Conservation (phyloP, 1,140 invertebrate species). For the Agraylea sexmaculata region DNA sequence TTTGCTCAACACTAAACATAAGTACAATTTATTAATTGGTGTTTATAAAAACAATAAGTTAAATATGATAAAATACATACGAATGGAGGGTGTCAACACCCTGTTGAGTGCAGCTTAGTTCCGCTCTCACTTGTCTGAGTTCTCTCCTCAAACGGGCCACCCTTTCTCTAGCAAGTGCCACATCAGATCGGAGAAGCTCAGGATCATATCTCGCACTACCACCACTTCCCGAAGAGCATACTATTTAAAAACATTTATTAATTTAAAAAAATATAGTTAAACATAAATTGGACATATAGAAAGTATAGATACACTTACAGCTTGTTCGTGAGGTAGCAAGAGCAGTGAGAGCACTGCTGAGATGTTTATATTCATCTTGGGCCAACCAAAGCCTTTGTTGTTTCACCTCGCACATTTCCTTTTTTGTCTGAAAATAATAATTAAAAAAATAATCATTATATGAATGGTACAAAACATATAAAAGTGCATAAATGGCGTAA, state of each 20-base stretch:
- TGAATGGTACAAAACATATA: too few relatives aligned
- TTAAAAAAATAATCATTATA: slow-evolving; percentile 22
- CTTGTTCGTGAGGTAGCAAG: slow-evolving; percentile 73
- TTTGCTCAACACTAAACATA: slow-evolving; percentile 74
- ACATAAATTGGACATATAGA: background rate
- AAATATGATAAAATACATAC: slow-evolving; percentile 41
- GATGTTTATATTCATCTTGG: slow-evolving; percentile 91
- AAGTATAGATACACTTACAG: slow-evolving; percentile 49
- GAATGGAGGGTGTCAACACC: slow-evolving; percentile 84
- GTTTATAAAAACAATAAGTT: slow-evolving; percentile 3
- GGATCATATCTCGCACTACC: slow-evolving; percentile 89
- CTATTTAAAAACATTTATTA: slow-evolving; percentile 38
- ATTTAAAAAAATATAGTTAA: background rate
- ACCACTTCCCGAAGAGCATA: slow-evolving; percentile 82
- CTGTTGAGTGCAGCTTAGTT: slow-evolving; percentile 82
- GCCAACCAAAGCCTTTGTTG: slow-evolving; percentile 83
- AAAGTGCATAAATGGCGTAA: too few relatives aligned
- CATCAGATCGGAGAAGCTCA: slow-evolving; percentile 84
- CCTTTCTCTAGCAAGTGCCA: slow-evolving; percentile 74
- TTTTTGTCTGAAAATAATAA: slow-evolving; percentile 67
- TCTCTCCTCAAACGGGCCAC: slow-evolving; percentile 83
- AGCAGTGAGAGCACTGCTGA: slow-evolving; percentile 76
- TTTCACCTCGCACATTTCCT: slow-evolving; percentile 92
- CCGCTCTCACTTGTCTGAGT: slow-evolving; percentile 80
- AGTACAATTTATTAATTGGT: background rate